phyloP scores from a whole-genome alignment of 2,888 invertebrate species.

The Hydraecia micacea region DNA sequence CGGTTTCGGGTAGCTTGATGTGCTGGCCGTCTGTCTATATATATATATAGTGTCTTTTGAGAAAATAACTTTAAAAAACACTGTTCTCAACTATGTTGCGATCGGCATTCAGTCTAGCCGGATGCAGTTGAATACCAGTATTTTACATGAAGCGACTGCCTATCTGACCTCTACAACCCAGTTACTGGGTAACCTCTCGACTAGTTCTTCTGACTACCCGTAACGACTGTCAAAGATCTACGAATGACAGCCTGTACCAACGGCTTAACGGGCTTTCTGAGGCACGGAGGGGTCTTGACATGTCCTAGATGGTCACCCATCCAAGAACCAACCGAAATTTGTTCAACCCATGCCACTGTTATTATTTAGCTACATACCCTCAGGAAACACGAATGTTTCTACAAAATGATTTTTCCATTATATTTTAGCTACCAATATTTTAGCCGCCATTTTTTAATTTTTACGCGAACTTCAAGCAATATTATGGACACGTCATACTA shows the following conservation, averaged over 20 bases:
- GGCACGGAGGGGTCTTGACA: background rate
- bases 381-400: too few relatives aligned
- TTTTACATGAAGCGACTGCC: background rate
- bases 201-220: background rate
- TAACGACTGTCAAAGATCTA: background rate
- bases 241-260: background rate
- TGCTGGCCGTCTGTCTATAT: too few relatives aligned
- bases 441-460: too few relatives aligned
- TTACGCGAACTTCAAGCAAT: background rate
- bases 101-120: background rate
- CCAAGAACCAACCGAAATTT: background rate
- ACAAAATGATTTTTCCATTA: background rate
- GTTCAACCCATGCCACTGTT: background rate
- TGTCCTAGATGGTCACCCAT: background rate
- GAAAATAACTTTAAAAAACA: background rate
- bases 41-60: background rate
- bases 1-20: too few relatives aligned
- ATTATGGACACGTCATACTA: background rate
- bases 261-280: background rate
- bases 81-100: background rate
- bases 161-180: background rate
- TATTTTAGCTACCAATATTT: background rate
- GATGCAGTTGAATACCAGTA: background rate
- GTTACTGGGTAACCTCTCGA: background rate
- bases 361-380: too few relatives aligned